Conservation (phyloP, 64 coral and sea anemone genomes). For the Astreopora myriophthalma region DNA sequence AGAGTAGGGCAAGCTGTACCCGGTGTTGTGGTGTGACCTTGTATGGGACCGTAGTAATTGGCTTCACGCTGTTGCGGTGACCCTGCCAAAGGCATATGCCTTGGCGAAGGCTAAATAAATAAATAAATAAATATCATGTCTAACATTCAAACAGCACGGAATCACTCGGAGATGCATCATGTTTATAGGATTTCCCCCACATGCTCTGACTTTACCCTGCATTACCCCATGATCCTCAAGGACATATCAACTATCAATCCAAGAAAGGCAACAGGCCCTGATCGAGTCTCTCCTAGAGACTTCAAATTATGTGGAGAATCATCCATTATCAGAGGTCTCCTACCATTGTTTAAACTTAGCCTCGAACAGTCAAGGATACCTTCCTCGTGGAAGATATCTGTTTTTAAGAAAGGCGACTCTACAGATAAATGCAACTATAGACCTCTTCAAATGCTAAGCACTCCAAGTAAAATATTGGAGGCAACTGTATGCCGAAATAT, state of each 20-base stretch:
- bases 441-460: too few species aligned
- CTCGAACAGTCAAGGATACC: slow-evolving; percentile 8
- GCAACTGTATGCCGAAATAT: background rate
- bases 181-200: background rate
- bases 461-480: background rate
- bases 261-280: slow-evolving; percentile 3
- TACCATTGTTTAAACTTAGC: background rate
- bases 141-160: background rate
- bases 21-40: too few species aligned
- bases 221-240: background rate
- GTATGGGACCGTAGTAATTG: too few species aligned
- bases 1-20: too few species aligned
- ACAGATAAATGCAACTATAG: too few species aligned
- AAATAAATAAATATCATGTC: too few species aligned
- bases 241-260: slow-evolving; percentile 13
- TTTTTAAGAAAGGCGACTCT: background rate
- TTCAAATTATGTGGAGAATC: background rate
- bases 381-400: slow-evolving; percentile 35
- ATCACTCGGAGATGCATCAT: too few species aligned
- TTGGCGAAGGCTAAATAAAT: too few species aligned
- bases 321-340: background rate
- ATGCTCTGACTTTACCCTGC: background rate
- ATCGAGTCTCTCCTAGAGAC: slow-evolving; percentile 14
- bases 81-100: too few species aligned
- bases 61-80: too few species aligned